Percentiles rank a stretch among this genome's conserved stretches.
Evolutionary conservation across 2,888 invertebrate genomes (phyloP).

Genomic region (Andrena hattorfiana): DNA sequence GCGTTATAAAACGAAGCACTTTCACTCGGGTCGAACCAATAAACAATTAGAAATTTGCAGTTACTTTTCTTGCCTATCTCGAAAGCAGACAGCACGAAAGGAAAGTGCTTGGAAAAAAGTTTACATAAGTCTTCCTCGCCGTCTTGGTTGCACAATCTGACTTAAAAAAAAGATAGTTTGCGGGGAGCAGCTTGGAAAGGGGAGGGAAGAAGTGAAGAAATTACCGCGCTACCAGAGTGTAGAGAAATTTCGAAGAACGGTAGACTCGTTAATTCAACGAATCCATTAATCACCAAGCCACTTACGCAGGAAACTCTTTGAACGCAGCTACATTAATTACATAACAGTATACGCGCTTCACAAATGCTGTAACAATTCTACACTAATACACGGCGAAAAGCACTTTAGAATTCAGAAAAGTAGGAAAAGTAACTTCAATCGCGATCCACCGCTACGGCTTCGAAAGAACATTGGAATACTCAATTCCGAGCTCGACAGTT

Average conservation of each 20-base stretch:
- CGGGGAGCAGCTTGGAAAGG: no score
- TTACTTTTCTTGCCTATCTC: constrained; percentile 42
- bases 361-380: no score
- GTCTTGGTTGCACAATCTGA: neutral
- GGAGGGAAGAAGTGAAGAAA: no score
- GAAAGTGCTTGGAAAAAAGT: constrained; percentile 8
- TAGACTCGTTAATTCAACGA: neutral
- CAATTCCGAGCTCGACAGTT: no score
- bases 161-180: neutral
- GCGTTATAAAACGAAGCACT: constrained; percentile 18
- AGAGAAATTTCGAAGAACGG: neutral
- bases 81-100: constrained; percentile 31
- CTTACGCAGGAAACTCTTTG: neutral
- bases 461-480: no score
- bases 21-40: constrained; percentile 29
- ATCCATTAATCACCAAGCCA: neutral
- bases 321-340: neutral
- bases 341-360: no score
- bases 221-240: no score
- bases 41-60: constrained; percentile 51
- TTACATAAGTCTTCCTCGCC: neutral
- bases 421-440: no score
- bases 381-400: no score
- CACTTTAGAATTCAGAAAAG: no score
- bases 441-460: no score